Evolutionary conservation across 2,113 vertebrate genomes (phyloP).

Genomic region (Ancistrus triradiatus): DNA sequence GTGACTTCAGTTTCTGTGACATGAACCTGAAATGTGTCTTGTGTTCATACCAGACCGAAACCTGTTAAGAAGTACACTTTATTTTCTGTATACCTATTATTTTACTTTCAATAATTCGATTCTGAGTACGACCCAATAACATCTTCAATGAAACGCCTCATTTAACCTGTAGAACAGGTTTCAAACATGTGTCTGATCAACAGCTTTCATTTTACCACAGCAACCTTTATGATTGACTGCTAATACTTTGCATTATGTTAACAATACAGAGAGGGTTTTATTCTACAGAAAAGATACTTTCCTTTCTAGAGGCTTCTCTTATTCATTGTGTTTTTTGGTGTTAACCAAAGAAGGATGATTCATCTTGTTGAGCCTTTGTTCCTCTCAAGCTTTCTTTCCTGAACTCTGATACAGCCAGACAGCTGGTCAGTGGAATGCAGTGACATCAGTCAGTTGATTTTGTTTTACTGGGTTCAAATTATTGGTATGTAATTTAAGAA

Average conservation of each 20-base stretch:
- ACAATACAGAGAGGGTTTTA: background rate
- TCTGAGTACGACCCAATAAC: no score
- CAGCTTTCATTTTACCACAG: background rate
- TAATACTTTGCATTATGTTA: background rate
- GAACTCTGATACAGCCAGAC: no score
- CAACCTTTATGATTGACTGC: background rate
- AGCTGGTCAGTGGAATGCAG: no score
- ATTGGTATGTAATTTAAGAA: no score
- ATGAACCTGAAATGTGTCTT: no score
- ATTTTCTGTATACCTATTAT: no score
- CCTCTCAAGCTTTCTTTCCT: no score
- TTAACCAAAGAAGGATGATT: background rate
- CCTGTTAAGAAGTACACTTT: no score
- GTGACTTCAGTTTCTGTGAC: no score
- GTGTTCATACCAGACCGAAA: no score
- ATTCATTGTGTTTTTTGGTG: background rate
- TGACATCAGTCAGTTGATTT: no score
- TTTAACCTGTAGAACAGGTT: slow-evolving; percentile 4
- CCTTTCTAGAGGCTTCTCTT: background rate
- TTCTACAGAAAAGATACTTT: background rate
- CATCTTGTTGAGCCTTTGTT: background rate
- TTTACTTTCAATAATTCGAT: background rate
- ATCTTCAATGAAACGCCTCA: background rate
- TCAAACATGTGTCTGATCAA: background rate
- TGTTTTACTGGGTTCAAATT: no score